These are phyloP conservation scores for Drosophila borborema DNA, from an alignment of 2,888 invertebrate genomes.

Conservation along the genomic window DNA sequence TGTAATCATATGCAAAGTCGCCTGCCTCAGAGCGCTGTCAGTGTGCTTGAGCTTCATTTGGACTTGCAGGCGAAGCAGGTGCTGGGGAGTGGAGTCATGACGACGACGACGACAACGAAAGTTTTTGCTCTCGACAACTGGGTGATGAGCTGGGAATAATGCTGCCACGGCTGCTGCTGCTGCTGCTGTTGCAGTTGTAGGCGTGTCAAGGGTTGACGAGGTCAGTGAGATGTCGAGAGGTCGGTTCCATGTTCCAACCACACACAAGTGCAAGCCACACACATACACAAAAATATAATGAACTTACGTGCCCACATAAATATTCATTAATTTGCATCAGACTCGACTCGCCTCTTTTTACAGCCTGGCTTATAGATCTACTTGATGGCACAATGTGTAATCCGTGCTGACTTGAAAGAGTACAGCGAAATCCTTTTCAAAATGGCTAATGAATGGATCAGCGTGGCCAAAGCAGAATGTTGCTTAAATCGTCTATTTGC, in stretches of 20 bases:
- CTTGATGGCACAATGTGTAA: conserved; percentile 1
- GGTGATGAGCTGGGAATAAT: conserved; percentile 1
- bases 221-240: conserved; percentile 69
- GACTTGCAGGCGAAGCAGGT: background rate
- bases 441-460: conserved; percentile 13
- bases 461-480: background rate
- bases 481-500: conserved; percentile 26
- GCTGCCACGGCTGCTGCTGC: conserved; percentile 25
- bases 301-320: conserved; percentile 55
- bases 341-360: conserved; percentile 15
- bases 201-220: conserved; percentile 63
- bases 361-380: conserved; percentile 20
- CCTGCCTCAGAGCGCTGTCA: conserved; percentile 16
- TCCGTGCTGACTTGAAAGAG: conserved; percentile 13
- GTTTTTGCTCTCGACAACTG: conserved; percentile 58
- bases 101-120: conserved; percentile 52
- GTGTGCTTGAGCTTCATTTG: conserved; percentile 1
- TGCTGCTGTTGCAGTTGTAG: conserved; percentile 9
- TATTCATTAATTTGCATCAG: conserved; percentile 59
- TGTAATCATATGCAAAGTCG: conserved; percentile 78
- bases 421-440: conserved; percentile 7
- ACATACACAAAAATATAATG: conserved; percentile 24
- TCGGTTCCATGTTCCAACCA: conserved; percentile 6
- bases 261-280: conserved; percentile 29
- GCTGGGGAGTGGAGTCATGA: conserved; percentile 2